Evolutionary conservation across 2,888 invertebrate genomes (phyloP), one percentile per base, ranked within the genome.

Genomic region (Acrocera orbiculus): DNA sequence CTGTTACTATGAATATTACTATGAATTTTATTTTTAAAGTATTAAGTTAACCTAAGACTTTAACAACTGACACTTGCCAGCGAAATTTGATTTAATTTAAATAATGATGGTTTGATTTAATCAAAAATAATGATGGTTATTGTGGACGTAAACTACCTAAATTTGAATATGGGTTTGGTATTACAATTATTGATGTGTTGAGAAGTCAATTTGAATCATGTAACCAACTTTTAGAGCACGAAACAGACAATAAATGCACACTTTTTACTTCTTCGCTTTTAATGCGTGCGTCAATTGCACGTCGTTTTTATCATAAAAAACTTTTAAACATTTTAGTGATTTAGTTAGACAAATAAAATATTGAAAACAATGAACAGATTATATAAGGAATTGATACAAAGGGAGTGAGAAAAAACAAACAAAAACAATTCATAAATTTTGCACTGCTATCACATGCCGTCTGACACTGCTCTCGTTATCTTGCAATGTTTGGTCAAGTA

Each of bases 171-270:
- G 58, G 63, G 42, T 69, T 67, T 49, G 64, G 66, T 1, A 50
- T 62, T 30, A 62, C 65, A 30, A 63, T 73, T 15, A 57, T 68
- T 17, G 63, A 64, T 4, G 73, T 73, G 47, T 58, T 82, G 32
- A 64, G 69, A 44, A 69, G 74, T 35, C 81, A 90, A 50, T 61
- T 87, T 11, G 69, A 73, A 16, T 73, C 78, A 26, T 81, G 87
- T 47, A 67, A 75, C 36, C 77, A 85, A 47, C 64, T 95, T 15
- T 65, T 79, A 37, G 75, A 78, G 45, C 63, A 87, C 56, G 93
- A 93, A 56, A 89, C 90, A 5, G 77, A 86, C 44, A 90, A 85
- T 54, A 95, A 89, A 69, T 95, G 90, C 82, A 77, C 83, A 4
- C 60, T 87, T 41, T 62, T 87, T 30, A 86, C 86, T 0, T 72